Percentiles rank a stretch among this genome's conserved stretches.
Evolutionary conservation across 92 coral and sea anemone genomes (phyloP).

Genomic region (Heteractis magnifica): DNA sequence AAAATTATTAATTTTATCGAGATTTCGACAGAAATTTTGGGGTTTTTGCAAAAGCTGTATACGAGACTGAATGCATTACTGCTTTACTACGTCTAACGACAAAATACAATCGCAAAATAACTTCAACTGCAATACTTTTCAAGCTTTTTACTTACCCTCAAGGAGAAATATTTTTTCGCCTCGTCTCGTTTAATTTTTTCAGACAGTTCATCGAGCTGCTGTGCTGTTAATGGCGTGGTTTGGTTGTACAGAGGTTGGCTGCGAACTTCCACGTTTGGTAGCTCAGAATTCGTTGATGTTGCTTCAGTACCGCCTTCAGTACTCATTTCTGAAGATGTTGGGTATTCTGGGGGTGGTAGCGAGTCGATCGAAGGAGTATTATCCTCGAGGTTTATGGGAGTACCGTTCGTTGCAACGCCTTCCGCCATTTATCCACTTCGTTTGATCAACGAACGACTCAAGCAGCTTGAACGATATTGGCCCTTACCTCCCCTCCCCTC

Average conservation of each 20-base stretch:
- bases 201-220: constrained; percentile 57
- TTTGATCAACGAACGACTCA: background rate
- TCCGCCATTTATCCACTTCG: constrained; percentile 30
- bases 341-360: constrained; percentile 39
- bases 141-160: constrained; percentile 65
- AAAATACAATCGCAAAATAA: background rate
- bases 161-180: constrained; percentile 85
- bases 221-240: constrained; percentile 48
- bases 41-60: too few relatives aligned
- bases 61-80: background rate
- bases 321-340: background rate
- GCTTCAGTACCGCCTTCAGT: constrained; percentile 3
- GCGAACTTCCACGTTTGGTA: constrained; percentile 65
- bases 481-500: background rate
- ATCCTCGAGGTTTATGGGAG: constrained; percentile 8
- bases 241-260: constrained; percentile 47
- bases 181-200: constrained; percentile 64
- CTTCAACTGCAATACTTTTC: background rate
- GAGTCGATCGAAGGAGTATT: constrained; percentile 9
- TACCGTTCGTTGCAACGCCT: constrained; percentile 22
- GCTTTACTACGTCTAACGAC: background rate
- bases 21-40: too few relatives aligned
- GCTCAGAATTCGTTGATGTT: background rate
- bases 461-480: background rate
- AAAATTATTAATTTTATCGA: background rate